These are phyloP conservation scores for Nerophis lumbriciformis DNA, from an alignment of 2,113 vertebrate species.

Conservation along the genomic window DNA sequence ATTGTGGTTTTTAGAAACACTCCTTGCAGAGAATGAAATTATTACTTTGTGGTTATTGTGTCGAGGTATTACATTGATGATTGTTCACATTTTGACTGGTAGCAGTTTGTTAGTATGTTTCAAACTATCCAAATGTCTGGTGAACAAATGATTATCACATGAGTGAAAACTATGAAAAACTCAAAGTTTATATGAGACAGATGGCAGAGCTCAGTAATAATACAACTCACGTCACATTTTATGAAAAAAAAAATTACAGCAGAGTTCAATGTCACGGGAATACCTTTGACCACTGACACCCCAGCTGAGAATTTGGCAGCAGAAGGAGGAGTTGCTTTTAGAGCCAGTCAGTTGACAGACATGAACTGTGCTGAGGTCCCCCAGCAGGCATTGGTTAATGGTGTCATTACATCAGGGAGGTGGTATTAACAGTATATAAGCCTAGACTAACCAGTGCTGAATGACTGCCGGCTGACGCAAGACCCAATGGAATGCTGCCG, in stretches of 20 bases:
- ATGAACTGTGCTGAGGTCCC: constrained; percentile 42
- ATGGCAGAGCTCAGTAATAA: neutral
- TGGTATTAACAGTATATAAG: constrained; percentile 68
- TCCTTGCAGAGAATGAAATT: constrained; percentile 22
- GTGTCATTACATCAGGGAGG: constrained; percentile 58
- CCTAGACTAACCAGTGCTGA: constrained; percentile 58
- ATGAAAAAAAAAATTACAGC: constrained; percentile 3
- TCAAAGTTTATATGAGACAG: constrained; percentile 1
- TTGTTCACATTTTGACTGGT: constrained; percentile 13
- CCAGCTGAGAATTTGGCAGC: constrained; percentile 14
- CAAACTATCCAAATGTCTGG: constrained; percentile 1
- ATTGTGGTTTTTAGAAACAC: constrained; percentile 32
- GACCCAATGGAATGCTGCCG: constrained; percentile 67
- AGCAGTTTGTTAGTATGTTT: neutral
- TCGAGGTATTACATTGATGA: constrained; percentile 6
- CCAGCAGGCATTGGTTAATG: constrained; percentile 52
- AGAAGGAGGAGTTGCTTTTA: constrained; percentile 27
- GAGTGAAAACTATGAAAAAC: neutral
- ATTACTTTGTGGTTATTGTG: constrained; percentile 21
- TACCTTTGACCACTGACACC: constrained; percentile 14
- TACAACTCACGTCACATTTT: constrained; percentile 12
- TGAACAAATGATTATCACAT: constrained; percentile 1
- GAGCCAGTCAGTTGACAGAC: constrained; percentile 27
- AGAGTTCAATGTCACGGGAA: neutral
- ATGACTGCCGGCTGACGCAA: constrained; percentile 69